These are phyloP conservation scores for Vireo altiloquus DNA, from an alignment of 2,113 vertebrate genomes.

Conservation along the genomic window DNA sequence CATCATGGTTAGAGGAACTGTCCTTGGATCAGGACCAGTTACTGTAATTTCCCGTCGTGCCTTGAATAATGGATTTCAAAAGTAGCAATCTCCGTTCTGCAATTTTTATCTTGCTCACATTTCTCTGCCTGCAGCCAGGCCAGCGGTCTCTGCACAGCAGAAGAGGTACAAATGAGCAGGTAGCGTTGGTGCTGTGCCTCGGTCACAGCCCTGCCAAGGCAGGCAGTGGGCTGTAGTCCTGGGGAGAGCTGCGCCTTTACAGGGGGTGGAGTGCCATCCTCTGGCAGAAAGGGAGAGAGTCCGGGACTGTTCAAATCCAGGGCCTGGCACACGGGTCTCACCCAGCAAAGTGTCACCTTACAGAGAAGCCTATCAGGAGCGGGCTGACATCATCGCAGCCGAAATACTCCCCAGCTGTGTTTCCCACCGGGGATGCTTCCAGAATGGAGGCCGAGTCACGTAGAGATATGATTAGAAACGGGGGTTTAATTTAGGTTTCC, in stretches of 20 bases:
- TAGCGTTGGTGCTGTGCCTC: neutral
- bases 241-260: neutral
- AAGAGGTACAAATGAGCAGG: conserved; percentile 22
- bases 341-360: conserved; percentile 25
- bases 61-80: neutral
- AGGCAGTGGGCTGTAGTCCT: neutral
- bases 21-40: neutral
- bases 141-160: neutral
- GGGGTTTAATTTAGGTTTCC: conserved; percentile 48
- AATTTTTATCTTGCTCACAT: neutral
- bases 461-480: conserved; percentile 1
- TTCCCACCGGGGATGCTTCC: conserved; percentile 52
- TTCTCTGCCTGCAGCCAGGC: neutral
- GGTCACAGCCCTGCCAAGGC: neutral
- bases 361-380: conserved; percentile 55
- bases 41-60: neutral
- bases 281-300: conserved; percentile 3
- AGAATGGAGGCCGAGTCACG: conserved; percentile 24
- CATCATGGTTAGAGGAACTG: neutral
- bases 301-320: neutral
- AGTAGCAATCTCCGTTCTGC: neutral
- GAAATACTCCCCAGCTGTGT: conserved; percentile 64
- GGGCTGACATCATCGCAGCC: conserved; percentile 60
- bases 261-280: conserved; percentile 39
- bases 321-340: neutral